phyloP scores from a whole-genome alignment of 2,888 invertebrate genomes.

The Nasonia oneida region DNA sequence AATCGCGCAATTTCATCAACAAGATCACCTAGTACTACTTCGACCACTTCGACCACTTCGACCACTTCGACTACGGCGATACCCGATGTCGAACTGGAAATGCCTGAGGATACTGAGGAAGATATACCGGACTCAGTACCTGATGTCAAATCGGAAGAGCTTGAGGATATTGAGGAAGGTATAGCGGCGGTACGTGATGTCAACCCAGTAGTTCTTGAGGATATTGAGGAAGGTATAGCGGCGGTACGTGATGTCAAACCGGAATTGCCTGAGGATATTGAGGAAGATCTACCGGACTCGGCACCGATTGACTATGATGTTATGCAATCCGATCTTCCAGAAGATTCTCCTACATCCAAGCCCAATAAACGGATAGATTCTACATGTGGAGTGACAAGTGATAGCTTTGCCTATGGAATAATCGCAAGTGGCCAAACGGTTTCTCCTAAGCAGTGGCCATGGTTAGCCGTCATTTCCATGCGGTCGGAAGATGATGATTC shows the following conservation, averaged over 20 bases:
- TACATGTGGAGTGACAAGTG: constrained; percentile 46
- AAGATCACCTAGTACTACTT: background rate
- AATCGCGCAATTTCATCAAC: constrained; percentile 19
- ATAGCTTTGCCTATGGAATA: constrained; percentile 70
- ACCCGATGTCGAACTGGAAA: no score
- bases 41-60: no score
- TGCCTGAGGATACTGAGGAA: background rate
- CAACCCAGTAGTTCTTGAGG: no score
- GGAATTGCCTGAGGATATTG: no score
- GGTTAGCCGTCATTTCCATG: constrained; percentile 85
- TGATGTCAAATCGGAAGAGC: no score
- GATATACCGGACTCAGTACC: constrained; percentile 39
- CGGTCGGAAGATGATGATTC: constrained; percentile 68
- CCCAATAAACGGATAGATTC: constrained; percentile 16
- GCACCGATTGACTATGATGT: background rate
- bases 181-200: no score
- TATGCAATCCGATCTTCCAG: background rate
- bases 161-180: no score
- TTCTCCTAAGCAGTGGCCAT: constrained; percentile 82
- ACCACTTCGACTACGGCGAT: no score
- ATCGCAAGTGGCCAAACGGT: constrained; percentile 69
- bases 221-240: no score
- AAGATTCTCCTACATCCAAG: background rate
- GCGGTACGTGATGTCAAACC: no score
- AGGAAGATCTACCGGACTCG: constrained; percentile 36